Evolutionary conservation across 2,888 invertebrate genomes (phyloP), one percentile per base, ranked within the genome.

Genomic region (Eupithecia insigniata): DNA sequence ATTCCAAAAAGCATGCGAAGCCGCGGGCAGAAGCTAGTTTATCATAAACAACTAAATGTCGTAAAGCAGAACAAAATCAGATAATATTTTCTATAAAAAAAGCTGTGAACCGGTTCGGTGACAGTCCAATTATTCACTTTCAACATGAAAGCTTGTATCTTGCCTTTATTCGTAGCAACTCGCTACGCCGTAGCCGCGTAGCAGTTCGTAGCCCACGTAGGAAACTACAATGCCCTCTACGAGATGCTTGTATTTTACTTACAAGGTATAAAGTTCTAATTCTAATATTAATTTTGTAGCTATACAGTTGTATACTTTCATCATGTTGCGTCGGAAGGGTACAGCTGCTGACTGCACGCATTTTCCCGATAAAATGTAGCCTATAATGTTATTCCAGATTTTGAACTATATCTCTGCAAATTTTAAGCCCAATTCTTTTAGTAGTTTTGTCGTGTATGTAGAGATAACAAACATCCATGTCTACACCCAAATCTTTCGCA

Each of bases 141-240:
- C 62, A n/a, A 34, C 6, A 60, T 60, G 30, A 30, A 62, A 34
- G 62, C 62, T 62, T 16, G 30, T 60, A 30, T 62, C 62, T 34
- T 22, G 55, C 32, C 34, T 62, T 62, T 62, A 34, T 62, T 62
- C 62, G 62, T 62, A 34, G 62, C 62, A 34, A 10, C 62, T 62
- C 22, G 66, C 46, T 51, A 66, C 66, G 66, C 43, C 66, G 46
- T 46, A 46, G 66, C 51, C n/a, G 32, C 28, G 28, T 36, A 60
- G 62, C 62, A 62, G 3, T 34, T 10, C 30, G 60, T 58, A 58
- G 28, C 58, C 8, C 61, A 16, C n/a, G 32, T 60, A 60, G 60
- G 30, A 30, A 60, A 18, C 58, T 28, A 18, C 30, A 30, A 30
- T 60, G 30, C 58, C 58, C 7, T 60, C 18, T 30, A 60, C 18